phyloP scores from a whole-genome alignment of 1,140 invertebrate species.

The Zaprionus ghesquierei region DNA sequence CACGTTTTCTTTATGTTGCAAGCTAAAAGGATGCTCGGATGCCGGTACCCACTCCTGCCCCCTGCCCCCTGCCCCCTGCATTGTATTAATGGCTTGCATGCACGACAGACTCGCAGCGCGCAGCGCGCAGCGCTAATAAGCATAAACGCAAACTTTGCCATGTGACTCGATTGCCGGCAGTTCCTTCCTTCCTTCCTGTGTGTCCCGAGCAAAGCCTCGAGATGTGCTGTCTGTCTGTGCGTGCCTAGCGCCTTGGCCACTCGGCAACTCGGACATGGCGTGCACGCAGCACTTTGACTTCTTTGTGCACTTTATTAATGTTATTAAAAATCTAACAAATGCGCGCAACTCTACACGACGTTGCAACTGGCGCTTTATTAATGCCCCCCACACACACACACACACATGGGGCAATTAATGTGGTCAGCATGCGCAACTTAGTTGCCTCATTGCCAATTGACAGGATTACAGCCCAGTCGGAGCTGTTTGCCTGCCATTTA shows the following conservation, averaged over 20 bases:
- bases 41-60: too few species aligned
- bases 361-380: conserved; percentile 51
- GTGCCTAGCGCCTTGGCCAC: neutral
- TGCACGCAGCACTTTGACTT: conserved; percentile 61
- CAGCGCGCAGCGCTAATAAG: conserved; percentile 73
- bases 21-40: conserved; percentile 66
- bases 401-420: conserved; percentile 46
- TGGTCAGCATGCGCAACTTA: conserved; percentile 24
- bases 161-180: conserved; percentile 34
- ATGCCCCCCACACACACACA: conserved; percentile 37
- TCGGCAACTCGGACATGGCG: conserved; percentile 28
- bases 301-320: conserved; percentile 78
- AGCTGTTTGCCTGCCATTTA: neutral
- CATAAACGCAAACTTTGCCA: conserved; percentile 66
- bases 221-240: conserved; percentile 25
- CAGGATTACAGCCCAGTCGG: neutral
- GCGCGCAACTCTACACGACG: conserved; percentile 14
- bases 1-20: conserved; percentile 70
- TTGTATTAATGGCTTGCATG: conserved; percentile 72
- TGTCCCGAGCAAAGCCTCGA: too few species aligned
- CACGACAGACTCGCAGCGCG: conserved; percentile 52
- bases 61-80: conserved; percentile 12
- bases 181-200: conserved; percentile 28
- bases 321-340: conserved; percentile 81
- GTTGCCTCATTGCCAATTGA: conserved; percentile 34